phyloP scores from a whole-genome alignment of 2,888 invertebrate species.

The Steinernema carpocapsae region DNA sequence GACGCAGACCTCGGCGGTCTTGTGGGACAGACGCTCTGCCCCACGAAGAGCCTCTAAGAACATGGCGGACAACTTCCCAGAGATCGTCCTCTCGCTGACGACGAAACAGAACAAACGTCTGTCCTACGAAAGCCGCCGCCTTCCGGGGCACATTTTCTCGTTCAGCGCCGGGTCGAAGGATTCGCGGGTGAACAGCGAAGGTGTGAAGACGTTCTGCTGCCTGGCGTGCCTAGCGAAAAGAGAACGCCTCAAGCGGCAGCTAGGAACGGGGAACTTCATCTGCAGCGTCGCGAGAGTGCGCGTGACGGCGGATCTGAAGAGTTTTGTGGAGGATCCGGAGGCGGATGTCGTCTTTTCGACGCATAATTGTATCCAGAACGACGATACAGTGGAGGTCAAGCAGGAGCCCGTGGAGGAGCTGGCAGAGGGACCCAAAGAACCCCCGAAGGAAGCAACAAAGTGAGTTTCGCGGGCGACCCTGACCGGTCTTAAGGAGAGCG shows the following conservation, averaged over 20 bases:
- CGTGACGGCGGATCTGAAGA: neutral
- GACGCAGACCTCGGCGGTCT: too few species aligned
- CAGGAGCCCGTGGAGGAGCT: neutral
- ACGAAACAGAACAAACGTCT: neutral
- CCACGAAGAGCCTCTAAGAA: too few species aligned
- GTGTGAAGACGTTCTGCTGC: neutral
- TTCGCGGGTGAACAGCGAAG: neutral
- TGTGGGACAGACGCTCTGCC: too few species aligned
- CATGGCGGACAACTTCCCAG: neutral
- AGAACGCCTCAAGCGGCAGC: neutral
- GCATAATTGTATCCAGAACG: neutral
- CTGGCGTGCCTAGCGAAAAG: neutral
- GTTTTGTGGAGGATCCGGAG: constrained; percentile 1
- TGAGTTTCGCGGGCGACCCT: neutral
- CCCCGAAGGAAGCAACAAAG: neutral
- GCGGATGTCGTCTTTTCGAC: neutral
- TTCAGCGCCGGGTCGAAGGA: neutral
- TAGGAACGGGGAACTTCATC: neutral
- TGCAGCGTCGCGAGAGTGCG: neutral
- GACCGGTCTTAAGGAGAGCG: neutral
- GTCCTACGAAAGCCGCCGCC: constrained; percentile 2
- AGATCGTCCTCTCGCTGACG: neutral
- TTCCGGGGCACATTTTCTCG: constrained; percentile 5
- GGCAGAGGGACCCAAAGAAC: too few species aligned
- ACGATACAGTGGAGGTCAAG: neutral